A percentile compares a stretch with the other conserved stretches of the same genome.
These are phyloP conservation scores for Himalopsyche tibetana DNA, from an alignment of 2,888 invertebrate species.

Conservation along the genomic window DNA sequence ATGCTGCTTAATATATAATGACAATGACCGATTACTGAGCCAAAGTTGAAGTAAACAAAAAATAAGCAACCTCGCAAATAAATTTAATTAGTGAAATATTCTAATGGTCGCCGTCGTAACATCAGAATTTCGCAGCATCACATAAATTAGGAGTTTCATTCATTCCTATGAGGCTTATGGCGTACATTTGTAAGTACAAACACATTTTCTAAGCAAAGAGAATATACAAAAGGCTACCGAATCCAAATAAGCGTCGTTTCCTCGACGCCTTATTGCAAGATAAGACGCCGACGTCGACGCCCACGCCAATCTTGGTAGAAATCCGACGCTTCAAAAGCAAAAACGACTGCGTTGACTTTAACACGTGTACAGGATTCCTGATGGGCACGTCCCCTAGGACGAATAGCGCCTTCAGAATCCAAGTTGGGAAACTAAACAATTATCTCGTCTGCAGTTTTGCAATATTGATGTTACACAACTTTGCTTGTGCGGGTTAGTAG, in stretches of 20 bases:
- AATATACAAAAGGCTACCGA: conserved; percentile 31
- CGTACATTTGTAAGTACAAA: conserved; percentile 24
- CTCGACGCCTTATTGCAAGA: conserved; percentile 26
- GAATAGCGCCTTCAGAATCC: background rate
- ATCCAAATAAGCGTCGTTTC: conserved; percentile 26
- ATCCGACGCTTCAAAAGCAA: conserved; percentile 30
- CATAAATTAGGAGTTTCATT: conserved; percentile 18
- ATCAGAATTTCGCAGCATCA: conserved; percentile 7
- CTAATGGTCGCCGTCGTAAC: background rate
- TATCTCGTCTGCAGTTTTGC: background rate
- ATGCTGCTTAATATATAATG: too few species aligned
- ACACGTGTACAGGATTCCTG: conserved; percentile 34
- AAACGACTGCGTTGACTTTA: conserved; percentile 34
- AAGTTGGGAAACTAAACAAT: background rate
- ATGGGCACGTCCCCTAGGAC: conserved; percentile 15
- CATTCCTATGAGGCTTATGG: conserved; percentile 8
- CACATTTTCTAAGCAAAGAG: conserved; percentile 26
- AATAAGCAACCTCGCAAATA: background rate
- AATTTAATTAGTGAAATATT: background rate
- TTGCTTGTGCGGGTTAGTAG: background rate
- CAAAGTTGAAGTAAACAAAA: too few species aligned
- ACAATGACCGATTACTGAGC: too few species aligned
- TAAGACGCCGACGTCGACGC: conserved; percentile 31
- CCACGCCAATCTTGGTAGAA: conserved; percentile 14
- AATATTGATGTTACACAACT: background rate